These are phyloP conservation scores for Stenchaetothrips biformis DNA, from an alignment of 2,888 invertebrate genomes.

Conservation along the genomic window DNA sequence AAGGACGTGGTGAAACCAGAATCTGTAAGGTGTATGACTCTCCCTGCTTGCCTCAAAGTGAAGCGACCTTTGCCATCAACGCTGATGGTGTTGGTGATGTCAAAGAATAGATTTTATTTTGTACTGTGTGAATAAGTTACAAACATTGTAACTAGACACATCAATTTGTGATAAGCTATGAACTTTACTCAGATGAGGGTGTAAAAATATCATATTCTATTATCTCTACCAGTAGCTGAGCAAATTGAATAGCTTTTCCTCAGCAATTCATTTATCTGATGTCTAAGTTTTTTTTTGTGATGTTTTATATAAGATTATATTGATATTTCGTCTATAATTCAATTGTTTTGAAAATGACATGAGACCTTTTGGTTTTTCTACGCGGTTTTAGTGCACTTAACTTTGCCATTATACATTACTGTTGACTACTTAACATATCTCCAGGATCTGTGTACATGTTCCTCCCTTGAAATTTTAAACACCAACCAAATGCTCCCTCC, in stretches of 20 bases:
- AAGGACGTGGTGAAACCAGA: conserved; percentile 92
- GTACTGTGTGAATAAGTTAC: not conserved
- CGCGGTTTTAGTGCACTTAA: no score
- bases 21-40: conserved; percentile 99
- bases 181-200: no score
- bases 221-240: no score
- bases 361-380: no score
- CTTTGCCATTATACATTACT: no score
- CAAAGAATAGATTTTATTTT: conserved; percentile 59
- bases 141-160: not conserved
- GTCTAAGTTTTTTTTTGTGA: not conserved
- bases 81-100: conserved; percentile 95
- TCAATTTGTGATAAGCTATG: no score
- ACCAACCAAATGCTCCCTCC: no score
- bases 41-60: conserved; percentile 95
- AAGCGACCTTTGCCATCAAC: conserved; percentile 96
- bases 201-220: no score
- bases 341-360: not conserved
- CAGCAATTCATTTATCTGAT: not conserved
- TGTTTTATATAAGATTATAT: not conserved
- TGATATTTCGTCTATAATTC: not conserved
- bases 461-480: no score
- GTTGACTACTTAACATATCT: no score
- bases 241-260: no score
- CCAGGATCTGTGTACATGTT: no score